These are phyloP conservation scores for Chironomus tepperi DNA, from an alignment of 1,140 invertebrate species.

Conservation along the genomic window DNA sequence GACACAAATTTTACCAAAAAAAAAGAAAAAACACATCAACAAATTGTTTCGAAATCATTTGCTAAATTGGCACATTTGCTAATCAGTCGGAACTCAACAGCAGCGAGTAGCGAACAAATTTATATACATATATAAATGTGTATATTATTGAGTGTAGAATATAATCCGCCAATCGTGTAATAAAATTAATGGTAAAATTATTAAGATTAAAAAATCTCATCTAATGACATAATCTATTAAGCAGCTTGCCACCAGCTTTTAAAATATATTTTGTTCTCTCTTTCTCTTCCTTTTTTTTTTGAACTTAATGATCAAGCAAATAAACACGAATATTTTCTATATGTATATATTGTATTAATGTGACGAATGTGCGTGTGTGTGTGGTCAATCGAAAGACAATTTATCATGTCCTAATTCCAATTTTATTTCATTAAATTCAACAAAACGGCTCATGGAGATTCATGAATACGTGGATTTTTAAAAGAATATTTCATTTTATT, in stretches of 20 bases:
- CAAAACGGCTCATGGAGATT: no score
- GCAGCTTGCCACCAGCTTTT: slow-evolving; percentile 3
- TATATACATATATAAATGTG: no score
- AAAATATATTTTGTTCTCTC: background rate
- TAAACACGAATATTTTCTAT: background rate
- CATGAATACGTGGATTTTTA: background rate
- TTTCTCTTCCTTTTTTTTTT: background rate
- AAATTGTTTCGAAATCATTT: background rate
- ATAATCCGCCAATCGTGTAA: background rate
- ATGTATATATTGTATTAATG: no score
- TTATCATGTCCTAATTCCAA: slow-evolving; percentile 8
- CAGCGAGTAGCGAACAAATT: no score
- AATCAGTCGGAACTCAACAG: background rate
- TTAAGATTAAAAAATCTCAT: slow-evolving; percentile 15
- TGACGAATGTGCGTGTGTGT: background rate
- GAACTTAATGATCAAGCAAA: background rate
- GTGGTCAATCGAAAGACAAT: slow-evolving; percentile 12
- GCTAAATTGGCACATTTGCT: slow-evolving; percentile 6
- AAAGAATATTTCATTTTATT: background rate
- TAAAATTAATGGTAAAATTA: slow-evolving; percentile 15
- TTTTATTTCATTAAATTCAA: no score
- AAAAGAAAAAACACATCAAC: background rate
- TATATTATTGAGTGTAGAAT: no score
- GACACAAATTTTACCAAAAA: no score
- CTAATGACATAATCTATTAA: slow-evolving; percentile 14